phyloP scores from a whole-genome alignment of 1,140 invertebrate species.

The Trypoxylus dichotomus region DNA sequence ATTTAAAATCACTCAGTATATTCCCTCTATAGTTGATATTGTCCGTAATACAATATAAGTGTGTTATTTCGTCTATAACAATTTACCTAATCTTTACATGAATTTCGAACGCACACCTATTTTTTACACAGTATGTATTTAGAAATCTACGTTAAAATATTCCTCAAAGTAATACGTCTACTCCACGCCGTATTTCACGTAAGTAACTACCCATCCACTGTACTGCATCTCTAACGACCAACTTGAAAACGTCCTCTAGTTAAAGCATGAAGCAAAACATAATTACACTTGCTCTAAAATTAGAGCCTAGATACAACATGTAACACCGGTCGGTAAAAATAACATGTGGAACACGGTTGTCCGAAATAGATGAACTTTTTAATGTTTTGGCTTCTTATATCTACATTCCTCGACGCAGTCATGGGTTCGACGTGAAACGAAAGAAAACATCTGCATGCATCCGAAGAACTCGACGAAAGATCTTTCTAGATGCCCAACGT shows the following conservation, averaged over 20 bases:
- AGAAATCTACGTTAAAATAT: too few relatives aligned
- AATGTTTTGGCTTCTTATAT: constrained; percentile 4
- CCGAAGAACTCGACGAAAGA: neutral
- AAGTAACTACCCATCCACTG: too few relatives aligned
- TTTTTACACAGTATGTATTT: too few relatives aligned
- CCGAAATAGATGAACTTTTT: constrained; percentile 21
- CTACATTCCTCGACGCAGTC: neutral
- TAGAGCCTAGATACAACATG: neutral
- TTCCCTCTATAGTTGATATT: too few relatives aligned
- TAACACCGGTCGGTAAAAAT: neutral
- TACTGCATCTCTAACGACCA: too few relatives aligned
- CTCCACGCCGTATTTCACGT: too few relatives aligned
- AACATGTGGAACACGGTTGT: constrained; percentile 13
- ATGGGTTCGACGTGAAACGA: neutral
- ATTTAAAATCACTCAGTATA: too few relatives aligned
- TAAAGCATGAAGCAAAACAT: neutral
- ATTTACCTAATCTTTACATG: too few relatives aligned
- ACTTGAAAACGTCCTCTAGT: neutral
- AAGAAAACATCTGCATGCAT: neutral
- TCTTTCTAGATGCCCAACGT: neutral
- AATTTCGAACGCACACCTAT: too few relatives aligned
- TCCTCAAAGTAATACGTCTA: too few relatives aligned
- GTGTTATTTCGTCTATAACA: too few relatives aligned
- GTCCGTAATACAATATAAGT: too few relatives aligned
- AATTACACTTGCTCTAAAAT: constrained; percentile 6